phyloP scores from a whole-genome alignment of 1,140 invertebrate species.

The Chymomyza costata region DNA sequence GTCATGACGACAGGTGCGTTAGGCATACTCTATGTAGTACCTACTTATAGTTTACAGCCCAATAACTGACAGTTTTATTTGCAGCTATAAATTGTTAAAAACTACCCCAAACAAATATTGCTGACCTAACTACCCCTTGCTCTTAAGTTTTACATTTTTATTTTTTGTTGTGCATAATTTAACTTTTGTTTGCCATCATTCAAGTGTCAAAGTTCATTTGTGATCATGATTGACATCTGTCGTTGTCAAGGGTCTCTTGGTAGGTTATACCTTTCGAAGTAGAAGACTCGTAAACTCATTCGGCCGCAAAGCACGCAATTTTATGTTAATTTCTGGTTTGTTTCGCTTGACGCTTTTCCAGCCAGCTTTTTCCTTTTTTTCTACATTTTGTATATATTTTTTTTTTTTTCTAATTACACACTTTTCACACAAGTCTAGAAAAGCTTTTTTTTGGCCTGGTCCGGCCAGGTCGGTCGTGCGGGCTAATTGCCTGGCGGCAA shows the following conservation, averaged over 20 bases:
- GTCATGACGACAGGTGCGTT: constrained; percentile 50
- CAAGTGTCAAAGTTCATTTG: constrained; percentile 51
- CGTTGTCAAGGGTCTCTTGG: constrained; percentile 19
- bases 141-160: no score
- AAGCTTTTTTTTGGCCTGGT: no score
- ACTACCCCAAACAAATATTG: no score
- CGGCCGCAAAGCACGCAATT: constrained; percentile 48
- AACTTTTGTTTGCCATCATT: constrained; percentile 3
- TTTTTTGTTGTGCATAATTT: no score
- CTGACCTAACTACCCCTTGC: no score
- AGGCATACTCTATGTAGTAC: no score
- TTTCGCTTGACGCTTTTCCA: constrained; percentile 18
- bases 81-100: no score
- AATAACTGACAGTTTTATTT: no score
- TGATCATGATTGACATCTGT: constrained; percentile 53
- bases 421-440: constrained; percentile 29
- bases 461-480: no score
- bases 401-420: constrained; percentile 60
- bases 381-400: no score
- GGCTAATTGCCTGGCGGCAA: constrained; percentile 18
- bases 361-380: no score
- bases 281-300: constrained; percentile 46
- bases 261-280: constrained; percentile 41
- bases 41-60: no score
- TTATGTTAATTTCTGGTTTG: constrained; percentile 56